A percentile compares a stretch with the other conserved stretches of the same genome.
Conservation (phyloP, 2,888 invertebrate species). For the Cheilosia impressa region DNA sequence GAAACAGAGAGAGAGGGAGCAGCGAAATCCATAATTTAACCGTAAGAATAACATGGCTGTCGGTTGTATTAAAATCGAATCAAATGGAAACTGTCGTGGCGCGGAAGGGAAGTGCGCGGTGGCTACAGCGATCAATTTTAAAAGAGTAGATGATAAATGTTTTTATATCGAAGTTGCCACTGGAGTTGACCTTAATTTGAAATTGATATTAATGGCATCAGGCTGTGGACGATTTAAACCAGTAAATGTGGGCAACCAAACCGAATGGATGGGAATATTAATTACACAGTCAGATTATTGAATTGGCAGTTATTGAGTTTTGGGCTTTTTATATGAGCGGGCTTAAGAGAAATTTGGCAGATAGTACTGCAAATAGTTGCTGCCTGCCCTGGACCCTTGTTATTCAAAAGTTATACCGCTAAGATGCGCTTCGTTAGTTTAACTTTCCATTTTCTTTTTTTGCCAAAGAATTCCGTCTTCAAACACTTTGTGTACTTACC, state of each 20-base stretch:
- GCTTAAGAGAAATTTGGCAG: no score
- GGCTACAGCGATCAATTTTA: slow-evolving; percentile 35
- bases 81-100: slow-evolving; percentile 52
- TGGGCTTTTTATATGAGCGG: no score
- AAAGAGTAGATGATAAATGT: slow-evolving; percentile 59
- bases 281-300: no score
- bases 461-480: not conserved
- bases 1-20: not conserved
- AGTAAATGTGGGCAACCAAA: no score
- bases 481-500: not conserved
- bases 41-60: slow-evolving; percentile 7
- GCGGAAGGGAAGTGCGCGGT: not conserved
- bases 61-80: slow-evolving; percentile 32
- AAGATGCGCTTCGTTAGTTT: no score
- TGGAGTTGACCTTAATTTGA: slow-evolving; percentile 65
- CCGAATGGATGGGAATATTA: no score
- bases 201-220: slow-evolving; percentile 62
- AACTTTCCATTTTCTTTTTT: no score
- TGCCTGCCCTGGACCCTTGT: no score
- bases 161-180: slow-evolving; percentile 39
- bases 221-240: not conserved
- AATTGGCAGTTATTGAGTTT: no score
- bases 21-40: slow-evolving; percentile 17
- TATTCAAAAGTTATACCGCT: no score
- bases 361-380: no score